phyloP scores from a whole-genome alignment of 2,888 invertebrate species.

The Scaptodrosophila latifasciaeformis region DNA sequence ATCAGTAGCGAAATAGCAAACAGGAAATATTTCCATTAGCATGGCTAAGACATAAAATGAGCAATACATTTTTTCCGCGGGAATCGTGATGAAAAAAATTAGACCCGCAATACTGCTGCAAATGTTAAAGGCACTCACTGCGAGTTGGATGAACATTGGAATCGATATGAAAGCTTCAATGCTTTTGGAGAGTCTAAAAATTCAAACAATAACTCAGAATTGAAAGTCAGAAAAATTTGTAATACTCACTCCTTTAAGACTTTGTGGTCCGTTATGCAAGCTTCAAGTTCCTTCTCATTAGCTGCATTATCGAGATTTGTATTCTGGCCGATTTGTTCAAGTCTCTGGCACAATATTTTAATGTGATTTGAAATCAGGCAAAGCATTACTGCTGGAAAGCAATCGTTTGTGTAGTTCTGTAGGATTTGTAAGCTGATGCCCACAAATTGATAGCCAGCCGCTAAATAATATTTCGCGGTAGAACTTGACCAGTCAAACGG shows the following conservation, averaged over 20 bases:
- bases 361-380: slow-evolving; percentile 57
- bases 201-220: too few relatives aligned
- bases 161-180: slow-evolving; percentile 52
- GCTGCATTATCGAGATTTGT: slow-evolving; percentile 13
- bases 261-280: slow-evolving; percentile 57
- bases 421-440: slow-evolving; percentile 41
- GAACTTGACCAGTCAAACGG: slow-evolving; percentile 59
- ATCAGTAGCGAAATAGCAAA: slow-evolving; percentile 62
- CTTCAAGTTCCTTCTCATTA: slow-evolving; percentile 41
- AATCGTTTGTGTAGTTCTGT: slow-evolving; percentile 52
- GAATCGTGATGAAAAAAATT: slow-evolving; percentile 43
- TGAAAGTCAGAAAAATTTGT: too few relatives aligned
- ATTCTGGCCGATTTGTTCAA: slow-evolving; percentile 46
- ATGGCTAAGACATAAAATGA: slow-evolving; percentile 35
- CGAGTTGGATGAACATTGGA: slow-evolving; percentile 58
- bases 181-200: slow-evolving; percentile 29
- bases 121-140: slow-evolving; percentile 44
- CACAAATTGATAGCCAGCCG: slow-evolving; percentile 52
- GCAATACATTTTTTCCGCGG: slow-evolving; percentile 39
- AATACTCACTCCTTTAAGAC: slow-evolving; percentile 39
- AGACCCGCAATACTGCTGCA: slow-evolving; percentile 47
- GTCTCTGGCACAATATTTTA: slow-evolving; percentile 44
- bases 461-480: slow-evolving; percentile 39
- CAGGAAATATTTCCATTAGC: slow-evolving; percentile 54
- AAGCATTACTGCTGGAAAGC: slow-evolving; percentile 51